Percentiles rank a stretch among this genome's conserved stretches.
Evolutionary conservation across 2,113 vertebrate genomes (phyloP).

Genomic region (Trematomus loennbergii): DNA sequence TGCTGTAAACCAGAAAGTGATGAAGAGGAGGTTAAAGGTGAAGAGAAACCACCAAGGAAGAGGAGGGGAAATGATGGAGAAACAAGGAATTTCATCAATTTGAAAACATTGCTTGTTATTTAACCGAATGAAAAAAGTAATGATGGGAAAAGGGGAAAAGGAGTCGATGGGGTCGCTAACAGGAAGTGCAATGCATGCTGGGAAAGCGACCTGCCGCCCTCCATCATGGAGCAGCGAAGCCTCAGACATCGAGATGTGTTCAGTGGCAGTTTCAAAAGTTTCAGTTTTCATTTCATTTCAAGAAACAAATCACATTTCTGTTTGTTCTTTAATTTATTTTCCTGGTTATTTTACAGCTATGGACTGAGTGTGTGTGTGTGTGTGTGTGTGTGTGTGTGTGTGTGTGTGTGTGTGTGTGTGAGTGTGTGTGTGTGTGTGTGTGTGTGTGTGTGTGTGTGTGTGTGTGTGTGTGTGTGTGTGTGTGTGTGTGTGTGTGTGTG

Average conservation of each 20-base stretch:
- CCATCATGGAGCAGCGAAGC: conserved; percentile 13
- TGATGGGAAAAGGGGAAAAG: neutral
- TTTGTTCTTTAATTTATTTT: conserved; percentile 8
- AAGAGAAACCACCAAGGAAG: neutral
- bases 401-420: too few species aligned
- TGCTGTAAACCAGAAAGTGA: neutral
- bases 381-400: too few species aligned
- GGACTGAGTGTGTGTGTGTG: too few species aligned
- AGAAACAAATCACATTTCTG: conserved; percentile 34
- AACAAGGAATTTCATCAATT: neutral
- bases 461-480: conserved; percentile 13
- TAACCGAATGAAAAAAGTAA: neutral
- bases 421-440: too few species aligned
- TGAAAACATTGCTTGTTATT: conserved; percentile 3
- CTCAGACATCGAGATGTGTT: conserved; percentile 8
- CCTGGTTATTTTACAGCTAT: neutral
- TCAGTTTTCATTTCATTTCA: neutral
- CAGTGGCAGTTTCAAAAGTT: conserved; percentile 36
- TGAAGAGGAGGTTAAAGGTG: neutral
- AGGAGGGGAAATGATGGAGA: neutral
- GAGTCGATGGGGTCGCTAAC: conserved; percentile 5
- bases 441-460: too few species aligned
- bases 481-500: conserved; percentile 27
- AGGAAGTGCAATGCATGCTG: conserved; percentile 29
- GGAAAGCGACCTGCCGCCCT: conserved; percentile 37